Base-by-base conservation (phyloP, 2,888 invertebrate species). In the Labia minor region DNA sequence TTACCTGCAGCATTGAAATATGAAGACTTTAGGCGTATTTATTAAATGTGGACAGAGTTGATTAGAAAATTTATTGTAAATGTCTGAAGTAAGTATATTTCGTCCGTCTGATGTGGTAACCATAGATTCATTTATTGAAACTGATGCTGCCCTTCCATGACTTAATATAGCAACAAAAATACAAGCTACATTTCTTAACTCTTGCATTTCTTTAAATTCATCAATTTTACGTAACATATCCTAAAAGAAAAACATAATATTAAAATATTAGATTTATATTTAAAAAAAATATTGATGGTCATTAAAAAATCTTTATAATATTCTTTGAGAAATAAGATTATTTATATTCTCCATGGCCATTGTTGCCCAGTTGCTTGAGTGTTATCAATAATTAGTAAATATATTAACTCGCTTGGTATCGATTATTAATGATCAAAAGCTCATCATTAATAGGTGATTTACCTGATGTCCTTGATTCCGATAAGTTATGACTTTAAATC, bases 1-100 rank as follows among this genome's bases (percentile, higher is more conserved):
- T 74, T 73, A 80, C 85, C 87, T 81, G 77, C 88, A 89, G 71
- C 84, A 83, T 74, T 89, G 89, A 74, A 88, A 87, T 68, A 89
- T 81, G 73, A 89, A 86, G 67, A 89, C 83, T 78, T 89, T 89
- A 19, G 89, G 88, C 73, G 86, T 84, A 66, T 81, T 78, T 10
- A 75, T 72, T 68, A 88, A 78, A 66, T 75, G 74, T 0, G 79
- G 79, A 74, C 86, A 83, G 66, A 77, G 78, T 16, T 73, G 72
- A 72, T 83, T 82, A 73, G 81, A 81, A 76, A 89, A 88, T 72
- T 81, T 78, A 37, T 82, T 78, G 26, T 49, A 49, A 16, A 49
- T 49, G 2, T 49, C 49, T 3, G 49, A 49, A 14, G 6, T 8
- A 8, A 49, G 49, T n/a, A 49, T 49, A 49, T 78, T 74, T 4